Evolutionary conservation across 2,797 vertebrate species (phyloP).

Genomic region (Xyrichtys novacula): DNA sequence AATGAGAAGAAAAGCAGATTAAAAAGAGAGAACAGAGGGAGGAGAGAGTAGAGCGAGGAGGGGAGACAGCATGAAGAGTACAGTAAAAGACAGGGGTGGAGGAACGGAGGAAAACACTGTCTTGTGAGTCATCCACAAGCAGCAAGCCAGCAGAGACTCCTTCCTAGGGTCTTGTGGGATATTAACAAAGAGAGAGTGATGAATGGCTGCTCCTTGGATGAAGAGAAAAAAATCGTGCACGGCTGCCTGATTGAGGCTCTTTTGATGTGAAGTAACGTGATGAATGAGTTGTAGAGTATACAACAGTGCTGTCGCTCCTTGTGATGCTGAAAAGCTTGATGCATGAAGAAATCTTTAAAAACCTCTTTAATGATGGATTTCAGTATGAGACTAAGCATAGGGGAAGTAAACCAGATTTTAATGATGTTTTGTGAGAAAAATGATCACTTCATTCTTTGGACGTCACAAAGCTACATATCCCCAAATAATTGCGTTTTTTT

Average conservation of each 20-base stretch:
- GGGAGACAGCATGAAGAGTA: constrained; percentile 37
- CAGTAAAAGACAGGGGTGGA: constrained; percentile 35
- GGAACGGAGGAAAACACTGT: constrained; percentile 43
- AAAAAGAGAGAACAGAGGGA: constrained; percentile 40
- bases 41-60: constrained; percentile 14
- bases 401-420: constrained; percentile 11
- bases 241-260: constrained; percentile 33
- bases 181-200: constrained; percentile 55
- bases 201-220: constrained; percentile 44
- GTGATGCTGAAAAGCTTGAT: constrained; percentile 14
- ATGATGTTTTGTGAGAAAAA: constrained; percentile 34
- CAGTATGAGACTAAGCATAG: neutral
- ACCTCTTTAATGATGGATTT: constrained; percentile 24
- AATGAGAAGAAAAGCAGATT: constrained; percentile 65
- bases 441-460: constrained; percentile 18
- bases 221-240: constrained; percentile 31
- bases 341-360: constrained; percentile 2
- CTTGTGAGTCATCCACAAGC: constrained; percentile 64
- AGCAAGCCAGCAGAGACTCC: constrained; percentile 39
- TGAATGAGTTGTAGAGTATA: constrained; percentile 8
- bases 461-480: constrained; percentile 35
- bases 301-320: neutral
- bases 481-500: constrained; percentile 46
- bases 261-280: constrained; percentile 38
- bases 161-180: constrained; percentile 46